A percentile compares a stretch with the other conserved stretches of the same genome.
Conservation (phyloP, 37 sponge, comb jelly and placozoan genomes). For the Geodia barretti region DNA sequence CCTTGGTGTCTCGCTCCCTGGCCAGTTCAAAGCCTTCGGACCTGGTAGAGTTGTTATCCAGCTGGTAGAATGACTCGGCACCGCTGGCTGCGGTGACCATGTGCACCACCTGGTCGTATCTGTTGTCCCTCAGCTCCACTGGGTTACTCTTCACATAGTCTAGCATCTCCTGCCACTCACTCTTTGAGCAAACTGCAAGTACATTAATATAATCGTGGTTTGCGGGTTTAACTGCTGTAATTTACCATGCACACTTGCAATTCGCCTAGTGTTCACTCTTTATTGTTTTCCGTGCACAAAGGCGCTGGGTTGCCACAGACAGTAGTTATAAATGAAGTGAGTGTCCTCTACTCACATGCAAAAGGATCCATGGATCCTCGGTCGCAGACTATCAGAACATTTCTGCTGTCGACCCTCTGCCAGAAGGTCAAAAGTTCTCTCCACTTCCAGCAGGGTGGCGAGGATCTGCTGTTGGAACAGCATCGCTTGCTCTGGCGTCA, state of each 20-base stretch:
- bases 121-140: constrained; percentile 57
- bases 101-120: constrained; percentile 82
- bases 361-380: constrained; percentile 82
- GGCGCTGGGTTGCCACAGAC: too few relatives aligned
- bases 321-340: too few relatives aligned
- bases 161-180: constrained; percentile 53
- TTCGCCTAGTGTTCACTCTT: too few relatives aligned
- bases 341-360: constrained; percentile 66
- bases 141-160: constrained; percentile 1
- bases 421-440: constrained; percentile 63
- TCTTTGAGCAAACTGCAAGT: constrained; percentile 63
- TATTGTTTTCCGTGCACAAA: too few relatives aligned
- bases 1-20: constrained; percentile 45
- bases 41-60: constrained; percentile 43
- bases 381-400: constrained; percentile 76
- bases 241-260: too few relatives aligned
- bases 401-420: constrained; percentile 56
- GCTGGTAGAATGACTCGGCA: constrained; percentile 70
- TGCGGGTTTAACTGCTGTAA: too few relatives aligned
- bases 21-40: constrained; percentile 47
- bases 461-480: constrained; percentile 61
- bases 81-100: constrained; percentile 82
- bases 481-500: constrained; percentile 14
- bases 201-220: constrained; percentile 50
- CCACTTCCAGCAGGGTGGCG: constrained; percentile 62